Evolutionary conservation across 1,140 invertebrate species (phyloP).

Genomic region (Cotesia chilonis): DNA sequence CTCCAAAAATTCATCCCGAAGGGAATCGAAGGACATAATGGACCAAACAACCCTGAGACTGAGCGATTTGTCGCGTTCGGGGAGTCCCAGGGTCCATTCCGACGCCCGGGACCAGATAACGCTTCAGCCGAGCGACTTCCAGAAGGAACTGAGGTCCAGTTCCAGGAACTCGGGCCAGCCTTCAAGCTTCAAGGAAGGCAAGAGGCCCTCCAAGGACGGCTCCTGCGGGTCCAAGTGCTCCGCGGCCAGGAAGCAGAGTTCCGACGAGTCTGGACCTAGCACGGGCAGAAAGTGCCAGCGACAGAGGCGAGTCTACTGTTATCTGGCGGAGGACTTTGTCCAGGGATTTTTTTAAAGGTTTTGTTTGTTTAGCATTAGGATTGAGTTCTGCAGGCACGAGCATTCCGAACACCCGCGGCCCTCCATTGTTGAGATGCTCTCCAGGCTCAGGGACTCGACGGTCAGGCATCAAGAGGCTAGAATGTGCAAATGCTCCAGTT

Average conservation of each 20-base stretch:
- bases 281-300: slow-evolving; percentile 14
- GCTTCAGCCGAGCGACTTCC: not conserved
- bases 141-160: no score
- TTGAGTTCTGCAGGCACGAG: slow-evolving; percentile 24
- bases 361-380: slow-evolving; percentile 27
- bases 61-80: not conserved
- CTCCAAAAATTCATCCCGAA: not conserved
- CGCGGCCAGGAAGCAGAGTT: not conserved
- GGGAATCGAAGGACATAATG: not conserved
- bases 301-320: slow-evolving; percentile 31
- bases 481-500: no score
- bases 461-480: no score
- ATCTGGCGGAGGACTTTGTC: slow-evolving; percentile 31
- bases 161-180: no score
- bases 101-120: not conserved
- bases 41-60: not conserved
- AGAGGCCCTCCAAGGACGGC: not conserved
- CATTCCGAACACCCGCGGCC: not conserved
- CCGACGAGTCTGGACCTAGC: no score
- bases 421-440: not conserved
- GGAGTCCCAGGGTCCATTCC: not conserved
- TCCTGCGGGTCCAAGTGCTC: slow-evolving; percentile 16
- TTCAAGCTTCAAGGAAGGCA: no score
- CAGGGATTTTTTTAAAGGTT: slow-evolving; percentile 27
- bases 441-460: not conserved